phyloP scores from a whole-genome alignment of 2,113 vertebrate genomes.

The Neofelis nebulosa region DNA sequence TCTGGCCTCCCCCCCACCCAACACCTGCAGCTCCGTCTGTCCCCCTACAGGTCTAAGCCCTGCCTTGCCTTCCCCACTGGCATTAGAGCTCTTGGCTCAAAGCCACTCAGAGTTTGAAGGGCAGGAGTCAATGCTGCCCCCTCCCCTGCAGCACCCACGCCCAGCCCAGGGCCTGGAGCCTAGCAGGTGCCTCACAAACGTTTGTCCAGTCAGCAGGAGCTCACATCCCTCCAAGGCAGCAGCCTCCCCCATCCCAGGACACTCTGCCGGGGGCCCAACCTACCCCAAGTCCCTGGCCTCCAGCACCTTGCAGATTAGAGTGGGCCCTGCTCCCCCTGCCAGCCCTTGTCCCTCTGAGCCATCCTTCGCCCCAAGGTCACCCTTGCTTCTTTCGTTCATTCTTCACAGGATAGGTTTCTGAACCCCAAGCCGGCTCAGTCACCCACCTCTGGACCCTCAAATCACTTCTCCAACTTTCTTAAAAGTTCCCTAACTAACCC shows the following conservation, averaged over 20 bases:
- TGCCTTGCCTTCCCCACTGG: not conserved
- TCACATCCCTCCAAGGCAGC: fast-evolving
- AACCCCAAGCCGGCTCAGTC: not conserved
- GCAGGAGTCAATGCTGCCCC: fast-evolving
- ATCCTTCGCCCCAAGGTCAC: not conserved
- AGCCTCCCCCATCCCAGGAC: not conserved
- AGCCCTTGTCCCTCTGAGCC: not conserved
- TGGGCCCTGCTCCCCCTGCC: not conserved
- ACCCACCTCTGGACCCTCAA: not conserved
- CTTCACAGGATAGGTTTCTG: not conserved
- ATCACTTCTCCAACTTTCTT: not conserved
- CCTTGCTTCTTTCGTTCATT: not conserved
- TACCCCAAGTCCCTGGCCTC: not conserved
- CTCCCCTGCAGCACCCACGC: fast-evolving
- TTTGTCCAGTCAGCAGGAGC: not conserved
- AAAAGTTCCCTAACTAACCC: not conserved
- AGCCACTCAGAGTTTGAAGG: not conserved
- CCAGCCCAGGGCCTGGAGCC: not conserved
- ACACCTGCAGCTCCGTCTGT: not conserved
- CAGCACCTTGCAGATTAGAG: not conserved
- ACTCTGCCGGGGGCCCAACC: no score
- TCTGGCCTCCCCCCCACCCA: no score
- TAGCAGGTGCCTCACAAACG: not conserved
- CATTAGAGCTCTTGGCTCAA: not conserved
- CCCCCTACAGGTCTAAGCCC: not conserved